Percentiles rank a stretch among this genome's conserved stretches.
Conservation (phyloP, 2,113 vertebrate genomes). For the Anseranas semipalmata region DNA sequence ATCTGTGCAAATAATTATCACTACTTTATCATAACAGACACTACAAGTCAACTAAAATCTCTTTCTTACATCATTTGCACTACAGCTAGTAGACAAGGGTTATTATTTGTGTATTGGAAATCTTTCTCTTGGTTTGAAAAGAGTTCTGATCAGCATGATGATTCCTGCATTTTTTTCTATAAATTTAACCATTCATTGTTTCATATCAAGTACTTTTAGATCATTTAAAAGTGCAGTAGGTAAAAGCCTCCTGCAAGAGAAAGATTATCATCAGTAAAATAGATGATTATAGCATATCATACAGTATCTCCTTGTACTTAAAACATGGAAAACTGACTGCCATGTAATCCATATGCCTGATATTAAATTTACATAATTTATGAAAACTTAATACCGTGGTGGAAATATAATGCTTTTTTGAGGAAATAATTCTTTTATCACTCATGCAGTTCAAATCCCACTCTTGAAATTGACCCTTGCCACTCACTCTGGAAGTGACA, state of each 20-base stretch:
- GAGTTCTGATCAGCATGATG: not conserved
- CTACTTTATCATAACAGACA: not conserved
- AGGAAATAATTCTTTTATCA: conserved; percentile 35
- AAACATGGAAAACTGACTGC: not conserved
- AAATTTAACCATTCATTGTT: not conserved
- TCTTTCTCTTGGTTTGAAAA: not conserved
- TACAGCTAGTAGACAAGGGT: not conserved
- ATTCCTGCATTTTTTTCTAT: not conserved
- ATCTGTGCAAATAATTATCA: not conserved
- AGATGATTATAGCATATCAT: not conserved
- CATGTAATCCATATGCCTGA: not conserved
- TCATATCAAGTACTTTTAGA: not conserved
- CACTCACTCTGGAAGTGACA: conserved; percentile 12
- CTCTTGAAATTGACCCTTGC: conserved; percentile 23
- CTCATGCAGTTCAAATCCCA: not conserved
- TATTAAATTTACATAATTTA: conserved; percentile 32
- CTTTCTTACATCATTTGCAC: not conserved
- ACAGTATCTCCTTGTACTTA: not conserved
- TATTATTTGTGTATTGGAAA: not conserved
- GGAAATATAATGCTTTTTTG: conserved; percentile 13
- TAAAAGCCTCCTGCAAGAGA: not conserved
- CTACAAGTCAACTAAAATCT: not conserved
- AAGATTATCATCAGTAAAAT: not conserved
- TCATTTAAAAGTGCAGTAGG: not conserved
- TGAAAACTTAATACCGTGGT: conserved; percentile 11